Evolutionary conservation across 1,140 invertebrate species (phyloP), one percentile per base, ranked within the genome.

Genomic region (Akabosia matsudoensis): DNA sequence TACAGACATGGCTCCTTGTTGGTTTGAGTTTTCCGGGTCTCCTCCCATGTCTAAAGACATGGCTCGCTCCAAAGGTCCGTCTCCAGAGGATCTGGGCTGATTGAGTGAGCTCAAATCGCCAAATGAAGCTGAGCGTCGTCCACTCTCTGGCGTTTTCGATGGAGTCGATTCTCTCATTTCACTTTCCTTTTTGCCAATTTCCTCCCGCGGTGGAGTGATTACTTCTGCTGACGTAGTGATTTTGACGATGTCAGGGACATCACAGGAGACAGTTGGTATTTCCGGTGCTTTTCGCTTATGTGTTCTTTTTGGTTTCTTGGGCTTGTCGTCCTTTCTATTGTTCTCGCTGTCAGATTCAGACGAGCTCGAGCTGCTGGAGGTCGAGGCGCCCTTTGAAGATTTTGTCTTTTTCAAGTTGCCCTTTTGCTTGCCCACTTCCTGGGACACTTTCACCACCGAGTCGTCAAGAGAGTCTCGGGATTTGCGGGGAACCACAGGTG

Each of bases 101-200:
- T 92, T 90, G 77, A 93, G 89, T 83, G 90, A 90, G 0, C 92
- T 92, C 33, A 94, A 84, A 84, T 94, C 93, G 1, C 92, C 92
- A 1, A 93, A 85, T 74, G 92, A 93, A 0, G 91, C 90, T 1
- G 92, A 92, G 86, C 92, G 93, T 31, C 92, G 86, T 80, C 90
- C 90, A 78, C 89, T 88, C 76, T 91, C 89, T 74, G 89, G 88
- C 1, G 78, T 78, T 76, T 78, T 73, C 16, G 87, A 86, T 0
- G 85, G 85, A 75, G 88, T 88, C 0, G 85, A 86, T 51, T 88
- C 88, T 0, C 87, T 88, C 79, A 87, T 87, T 74, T 76, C 30
- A 22, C 67, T 74, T 18, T 74, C 73, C 31, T 74, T 75, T 30
- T 74, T 75, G 18, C 73, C 61, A 37, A 30, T 45, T 37, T 18